Percentiles rank a stretch among this genome's conserved stretches.
These are phyloP conservation scores for Zosterops lateralis DNA, from an alignment of 2,113 vertebrate genomes.

Conservation along the genomic window DNA sequence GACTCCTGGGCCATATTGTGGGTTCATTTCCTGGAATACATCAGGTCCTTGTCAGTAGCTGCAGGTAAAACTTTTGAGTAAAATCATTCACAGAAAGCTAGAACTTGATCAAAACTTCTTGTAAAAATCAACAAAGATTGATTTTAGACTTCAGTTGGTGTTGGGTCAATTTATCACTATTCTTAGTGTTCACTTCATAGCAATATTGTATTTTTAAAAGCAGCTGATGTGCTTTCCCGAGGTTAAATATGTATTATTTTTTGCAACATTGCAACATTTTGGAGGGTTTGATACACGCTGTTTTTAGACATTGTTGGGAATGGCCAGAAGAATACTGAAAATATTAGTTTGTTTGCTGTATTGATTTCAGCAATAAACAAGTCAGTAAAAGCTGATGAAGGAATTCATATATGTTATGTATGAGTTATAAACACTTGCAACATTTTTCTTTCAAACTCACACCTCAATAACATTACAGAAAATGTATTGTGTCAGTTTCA, in stretches of 20 bases:
- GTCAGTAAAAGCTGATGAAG: slow-evolving; percentile 25
- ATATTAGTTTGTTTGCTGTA: background rate
- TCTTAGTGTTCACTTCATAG: background rate
- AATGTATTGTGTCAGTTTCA: slow-evolving; percentile 35
- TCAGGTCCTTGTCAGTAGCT: background rate
- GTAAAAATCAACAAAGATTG: background rate
- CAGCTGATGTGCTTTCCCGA: background rate
- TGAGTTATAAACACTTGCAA: slow-evolving; percentile 58
- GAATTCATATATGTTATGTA: slow-evolving; percentile 19
- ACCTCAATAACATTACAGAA: slow-evolving; percentile 29
- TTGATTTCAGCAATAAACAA: slow-evolving; percentile 50
- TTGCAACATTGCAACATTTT: background rate
- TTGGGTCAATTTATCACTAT: background rate
- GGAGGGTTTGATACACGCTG: background rate
- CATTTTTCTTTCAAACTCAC: slow-evolving; percentile 36
- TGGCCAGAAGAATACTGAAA: background rate
- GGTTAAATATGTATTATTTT: background rate
- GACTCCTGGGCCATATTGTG: background rate
- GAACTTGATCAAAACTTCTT: background rate
- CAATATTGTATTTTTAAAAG: background rate
- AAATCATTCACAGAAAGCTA: background rate
- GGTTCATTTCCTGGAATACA: background rate
- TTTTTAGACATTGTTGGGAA: background rate
- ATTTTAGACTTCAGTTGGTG: background rate
- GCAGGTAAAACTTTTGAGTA: background rate